phyloP scores from a whole-genome alignment of 2,797 vertebrate genomes.

The Cuniculus paca region DNA sequence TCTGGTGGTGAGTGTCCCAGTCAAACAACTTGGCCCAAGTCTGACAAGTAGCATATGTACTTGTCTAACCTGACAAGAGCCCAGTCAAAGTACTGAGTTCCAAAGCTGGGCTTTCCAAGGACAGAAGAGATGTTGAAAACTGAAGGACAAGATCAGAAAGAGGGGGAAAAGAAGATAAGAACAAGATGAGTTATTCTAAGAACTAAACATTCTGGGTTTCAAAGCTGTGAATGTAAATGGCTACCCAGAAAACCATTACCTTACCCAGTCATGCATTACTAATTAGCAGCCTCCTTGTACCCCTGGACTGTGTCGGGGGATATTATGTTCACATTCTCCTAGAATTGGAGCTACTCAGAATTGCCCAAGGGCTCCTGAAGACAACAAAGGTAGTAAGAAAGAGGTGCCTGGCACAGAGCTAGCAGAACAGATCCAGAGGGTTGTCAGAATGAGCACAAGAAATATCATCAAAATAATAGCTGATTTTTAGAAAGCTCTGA shows the following conservation, averaged over 20 bases:
- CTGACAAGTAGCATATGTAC: conserved; percentile 55
- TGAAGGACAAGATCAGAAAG: conserved; percentile 11
- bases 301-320: conserved; percentile 52
- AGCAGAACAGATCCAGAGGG: conserved; percentile 45
- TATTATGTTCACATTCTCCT: conserved; percentile 73
- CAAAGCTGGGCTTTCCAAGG: conserved; percentile 58
- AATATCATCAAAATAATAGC: neutral
- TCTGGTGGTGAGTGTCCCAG: neutral
- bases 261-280: conserved; percentile 43
- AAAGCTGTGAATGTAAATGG: conserved; percentile 17
- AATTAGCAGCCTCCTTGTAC: conserved; percentile 50
- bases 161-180: neutral
- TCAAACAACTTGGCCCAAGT: conserved; percentile 47
- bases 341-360: conserved; percentile 10
- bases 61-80: conserved; percentile 56
- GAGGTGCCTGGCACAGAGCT: conserved; percentile 39
- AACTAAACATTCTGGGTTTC: conserved; percentile 78
- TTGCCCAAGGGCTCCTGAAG: conserved; percentile 67
- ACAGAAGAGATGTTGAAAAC: conserved; percentile 68
- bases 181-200: conserved; percentile 78
- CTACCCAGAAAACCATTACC: conserved; percentile 67
- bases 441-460: conserved; percentile 43
- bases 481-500: neutral
- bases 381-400: conserved; percentile 52
- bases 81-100: conserved; percentile 35